Conservation (phyloP, 2,888 invertebrate genomes). For the Trissolcus brochymenae region DNA sequence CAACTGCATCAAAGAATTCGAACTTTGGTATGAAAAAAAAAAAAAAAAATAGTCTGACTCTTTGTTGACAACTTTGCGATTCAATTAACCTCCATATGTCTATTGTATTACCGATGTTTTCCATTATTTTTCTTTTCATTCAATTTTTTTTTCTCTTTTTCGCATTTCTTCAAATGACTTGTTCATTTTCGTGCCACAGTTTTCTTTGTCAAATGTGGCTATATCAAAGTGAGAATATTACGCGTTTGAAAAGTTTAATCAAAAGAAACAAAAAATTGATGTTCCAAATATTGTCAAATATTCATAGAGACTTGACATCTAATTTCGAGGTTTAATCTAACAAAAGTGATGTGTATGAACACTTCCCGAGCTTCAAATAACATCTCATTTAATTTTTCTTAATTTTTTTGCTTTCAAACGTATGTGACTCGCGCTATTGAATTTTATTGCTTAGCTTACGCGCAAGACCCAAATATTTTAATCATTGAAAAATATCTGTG, state of each 20-base stretch:
- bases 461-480: background rate
- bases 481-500: background rate
- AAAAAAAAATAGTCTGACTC: constrained; percentile 33
- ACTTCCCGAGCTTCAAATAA: no score
- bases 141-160: background rate
- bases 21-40: constrained; percentile 16
- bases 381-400: no score
- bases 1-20: constrained; percentile 41
- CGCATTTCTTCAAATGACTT: background rate
- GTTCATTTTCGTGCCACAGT: background rate
- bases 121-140: background rate
- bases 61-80: constrained; percentile 39
- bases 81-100: constrained; percentile 34
- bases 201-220: background rate
- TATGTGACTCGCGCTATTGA: no score
- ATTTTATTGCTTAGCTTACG: no score
- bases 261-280: no score
- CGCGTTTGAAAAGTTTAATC: background rate
- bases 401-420: no score
- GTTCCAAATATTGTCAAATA: constrained; percentile 12
- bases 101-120: constrained; percentile 12
- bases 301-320: constrained; percentile 7
- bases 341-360: background rate
- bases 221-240: background rate
- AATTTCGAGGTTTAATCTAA: constrained; percentile 6